A percentile compares a stretch with the other conserved stretches of the same genome.
Evolutionary conservation across 2,888 invertebrate genomes (phyloP).

Genomic region (Aproaerema taeniolella): DNA sequence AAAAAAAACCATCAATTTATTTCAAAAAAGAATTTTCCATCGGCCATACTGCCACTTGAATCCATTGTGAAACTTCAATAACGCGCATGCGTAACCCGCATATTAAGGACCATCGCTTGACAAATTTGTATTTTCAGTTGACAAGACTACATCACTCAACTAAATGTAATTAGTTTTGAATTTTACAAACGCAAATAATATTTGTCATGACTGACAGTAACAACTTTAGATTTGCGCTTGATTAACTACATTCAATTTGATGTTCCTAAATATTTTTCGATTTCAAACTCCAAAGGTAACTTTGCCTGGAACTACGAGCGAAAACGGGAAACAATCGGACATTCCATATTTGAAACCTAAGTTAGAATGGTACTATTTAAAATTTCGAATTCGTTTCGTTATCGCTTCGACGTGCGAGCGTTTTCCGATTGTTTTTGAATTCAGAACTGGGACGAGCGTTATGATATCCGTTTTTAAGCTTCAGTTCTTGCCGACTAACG

Average conservation of each 20-base stretch:
- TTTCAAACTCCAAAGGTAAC: constrained; percentile 8
- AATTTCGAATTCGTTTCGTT: constrained; percentile 77
- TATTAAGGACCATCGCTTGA: constrained; percentile 60
- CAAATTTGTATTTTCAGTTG: constrained; percentile 9
- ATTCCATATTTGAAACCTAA: constrained; percentile 70
- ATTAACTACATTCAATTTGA: background rate
- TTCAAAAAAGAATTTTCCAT: constrained; percentile 24
- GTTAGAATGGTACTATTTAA: constrained; percentile 75
- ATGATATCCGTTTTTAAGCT: constrained; percentile 38
- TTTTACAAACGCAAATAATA: constrained; percentile 11
- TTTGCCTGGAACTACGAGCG: constrained; percentile 48
- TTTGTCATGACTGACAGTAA: constrained; percentile 5
- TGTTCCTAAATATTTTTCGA: background rate
- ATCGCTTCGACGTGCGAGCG: constrained; percentile 39
- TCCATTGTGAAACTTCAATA: constrained; percentile 72
- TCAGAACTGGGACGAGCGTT: constrained; percentile 31
- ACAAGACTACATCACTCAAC: background rate
- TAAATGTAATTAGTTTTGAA: constrained; percentile 1
- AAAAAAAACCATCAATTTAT: background rate
- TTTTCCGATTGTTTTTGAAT: constrained; percentile 29
- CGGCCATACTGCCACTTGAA: constrained; percentile 47
- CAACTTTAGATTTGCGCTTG: constrained; percentile 1
- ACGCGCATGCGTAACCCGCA: constrained; percentile 60
- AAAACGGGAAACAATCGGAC: constrained; percentile 73
- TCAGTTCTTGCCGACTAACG: constrained; percentile 20